phyloP scores from a whole-genome alignment of 2,888 invertebrate species.

The Lasioglossum morio region DNA sequence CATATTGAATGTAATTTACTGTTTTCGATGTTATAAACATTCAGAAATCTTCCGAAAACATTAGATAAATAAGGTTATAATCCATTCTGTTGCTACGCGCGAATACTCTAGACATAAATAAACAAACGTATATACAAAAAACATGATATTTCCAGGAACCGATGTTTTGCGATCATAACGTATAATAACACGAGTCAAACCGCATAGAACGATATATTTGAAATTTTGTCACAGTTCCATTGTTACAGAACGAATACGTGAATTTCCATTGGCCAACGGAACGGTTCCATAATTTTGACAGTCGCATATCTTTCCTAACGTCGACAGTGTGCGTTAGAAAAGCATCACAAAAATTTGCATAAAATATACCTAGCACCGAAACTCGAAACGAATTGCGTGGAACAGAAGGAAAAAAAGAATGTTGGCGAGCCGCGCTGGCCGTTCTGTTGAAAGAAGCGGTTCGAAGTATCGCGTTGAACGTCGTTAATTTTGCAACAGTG shows the following conservation, averaged over 20 bases:
- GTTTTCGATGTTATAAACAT: not conserved
- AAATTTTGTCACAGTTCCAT: not conserved
- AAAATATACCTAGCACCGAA: slow-evolving; percentile 4
- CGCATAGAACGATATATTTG: not conserved
- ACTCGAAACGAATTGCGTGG: not conserved
- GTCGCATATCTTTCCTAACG: not conserved
- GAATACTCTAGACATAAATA: not conserved
- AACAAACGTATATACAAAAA: not conserved
- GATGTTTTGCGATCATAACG: not conserved
- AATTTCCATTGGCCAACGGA: not conserved
- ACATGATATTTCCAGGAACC: not conserved
- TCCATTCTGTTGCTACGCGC: not conserved
- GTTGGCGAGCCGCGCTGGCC: not conserved
- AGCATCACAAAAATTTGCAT: not conserved
- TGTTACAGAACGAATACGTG: not conserved
- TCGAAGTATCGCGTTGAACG: slow-evolving; percentile 30
- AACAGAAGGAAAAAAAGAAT: not conserved
- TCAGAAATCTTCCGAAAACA: not conserved
- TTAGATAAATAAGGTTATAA: slow-evolving; percentile 29
- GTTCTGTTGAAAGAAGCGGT: not conserved
- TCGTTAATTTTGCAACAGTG: slow-evolving; percentile 36
- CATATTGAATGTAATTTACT: not conserved
- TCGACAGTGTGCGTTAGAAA: not conserved
- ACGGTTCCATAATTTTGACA: slow-evolving; percentile 4
- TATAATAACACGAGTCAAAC: not conserved